A percentile compares a stretch with the other conserved stretches of the same genome.
Conservation (phyloP, 2,113 vertebrate species). For the Oreochromis aureus region DNA sequence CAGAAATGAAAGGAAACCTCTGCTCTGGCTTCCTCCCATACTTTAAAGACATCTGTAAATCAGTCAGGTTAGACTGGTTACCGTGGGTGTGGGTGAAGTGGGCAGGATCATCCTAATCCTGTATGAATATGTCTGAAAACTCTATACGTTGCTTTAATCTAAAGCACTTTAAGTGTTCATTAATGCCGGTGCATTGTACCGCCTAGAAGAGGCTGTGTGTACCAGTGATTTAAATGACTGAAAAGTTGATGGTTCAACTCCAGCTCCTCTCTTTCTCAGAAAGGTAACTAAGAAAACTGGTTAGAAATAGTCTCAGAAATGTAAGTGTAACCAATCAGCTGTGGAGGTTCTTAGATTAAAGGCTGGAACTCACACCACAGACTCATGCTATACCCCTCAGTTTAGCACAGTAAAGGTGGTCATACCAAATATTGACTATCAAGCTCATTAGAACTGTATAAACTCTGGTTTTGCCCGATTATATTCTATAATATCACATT, state of each 20-base stretch:
- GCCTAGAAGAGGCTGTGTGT: too few relatives aligned
- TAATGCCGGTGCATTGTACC: too few relatives aligned
- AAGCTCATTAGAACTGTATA: too few relatives aligned
- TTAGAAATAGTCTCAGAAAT: too few relatives aligned
- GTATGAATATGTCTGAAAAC: neutral
- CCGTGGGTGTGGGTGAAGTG: neutral
- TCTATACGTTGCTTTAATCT: neutral
- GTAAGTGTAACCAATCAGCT: neutral
- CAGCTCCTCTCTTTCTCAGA: too few relatives aligned
- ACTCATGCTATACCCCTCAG: too few relatives aligned
- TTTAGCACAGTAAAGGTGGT: too few relatives aligned
- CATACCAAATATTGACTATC: too few relatives aligned
- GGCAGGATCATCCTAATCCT: neutral
- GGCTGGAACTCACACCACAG: neutral
- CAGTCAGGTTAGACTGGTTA: neutral
- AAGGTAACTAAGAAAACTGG: too few relatives aligned
- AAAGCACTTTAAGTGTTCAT: neutral
- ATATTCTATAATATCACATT: neutral
- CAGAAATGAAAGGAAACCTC: neutral
- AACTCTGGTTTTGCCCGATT: neutral
- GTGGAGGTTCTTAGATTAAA: neutral
- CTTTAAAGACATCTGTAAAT: neutral
- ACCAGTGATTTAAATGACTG: too few relatives aligned
- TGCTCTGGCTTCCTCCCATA: neutral
- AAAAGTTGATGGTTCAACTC: too few relatives aligned